Evolutionary conservation across 2,113 vertebrate genomes (phyloP).

Genomic region (Apteryx owenii): DNA sequence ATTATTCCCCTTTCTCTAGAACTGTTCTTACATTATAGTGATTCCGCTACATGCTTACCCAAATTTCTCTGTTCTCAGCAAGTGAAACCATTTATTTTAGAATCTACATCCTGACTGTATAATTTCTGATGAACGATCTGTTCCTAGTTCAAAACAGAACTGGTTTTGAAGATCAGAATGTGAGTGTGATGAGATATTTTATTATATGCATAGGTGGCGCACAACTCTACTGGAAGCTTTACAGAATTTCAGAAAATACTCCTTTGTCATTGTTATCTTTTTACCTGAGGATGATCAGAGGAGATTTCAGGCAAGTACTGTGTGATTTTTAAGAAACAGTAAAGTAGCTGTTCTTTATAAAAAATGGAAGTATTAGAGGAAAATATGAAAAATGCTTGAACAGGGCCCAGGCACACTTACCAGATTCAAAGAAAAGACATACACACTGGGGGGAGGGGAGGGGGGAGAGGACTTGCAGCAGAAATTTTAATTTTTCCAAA

Average conservation of each 20-base stretch:
- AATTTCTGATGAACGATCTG: not conserved
- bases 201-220: not conserved
- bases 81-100: not conserved
- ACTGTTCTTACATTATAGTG: not conserved
- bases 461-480: fast-evolving
- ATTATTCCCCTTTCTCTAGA: not conserved
- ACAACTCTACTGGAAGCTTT: not conserved
- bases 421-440: not conserved
- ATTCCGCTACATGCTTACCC: not conserved
- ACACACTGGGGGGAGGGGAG: no score
- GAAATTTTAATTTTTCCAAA: not conserved
- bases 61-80: not conserved
- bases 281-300: not conserved
- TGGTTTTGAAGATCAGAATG: not conserved
- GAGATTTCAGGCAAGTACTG: not conserved
- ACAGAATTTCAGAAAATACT: not conserved
- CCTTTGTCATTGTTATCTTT: not conserved
- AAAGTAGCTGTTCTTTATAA: not conserved
- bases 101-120: not conserved
- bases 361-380: not conserved
- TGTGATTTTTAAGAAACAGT: not conserved
- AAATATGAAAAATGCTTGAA: not conserved
- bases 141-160: not conserved
- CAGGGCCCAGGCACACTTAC: fast-evolving
- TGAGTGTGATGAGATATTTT: not conserved